Conservation (phyloP, 2,888 invertebrate genomes). For the Acheta domesticus region DNA sequence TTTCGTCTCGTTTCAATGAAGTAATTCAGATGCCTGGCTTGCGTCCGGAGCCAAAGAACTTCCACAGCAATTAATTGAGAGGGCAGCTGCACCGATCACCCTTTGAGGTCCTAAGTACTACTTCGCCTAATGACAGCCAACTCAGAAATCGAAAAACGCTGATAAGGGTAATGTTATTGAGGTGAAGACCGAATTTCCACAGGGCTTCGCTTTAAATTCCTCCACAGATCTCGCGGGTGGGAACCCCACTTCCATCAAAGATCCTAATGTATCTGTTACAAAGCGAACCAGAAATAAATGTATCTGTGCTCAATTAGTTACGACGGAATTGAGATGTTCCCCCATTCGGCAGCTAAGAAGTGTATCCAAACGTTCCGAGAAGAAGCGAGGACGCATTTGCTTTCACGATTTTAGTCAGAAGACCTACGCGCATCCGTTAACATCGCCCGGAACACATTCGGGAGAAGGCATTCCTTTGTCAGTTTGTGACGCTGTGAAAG, state of each 20-base stretch:
- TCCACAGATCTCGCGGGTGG: background rate
- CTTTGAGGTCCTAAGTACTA: background rate
- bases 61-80: background rate
- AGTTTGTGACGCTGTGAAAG: background rate
- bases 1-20: background rate
- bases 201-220: background rate
- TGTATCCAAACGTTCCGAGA: background rate
- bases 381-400: background rate
- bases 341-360: background rate
- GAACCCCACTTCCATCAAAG: background rate
- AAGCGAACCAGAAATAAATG: background rate
- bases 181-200: background rate
- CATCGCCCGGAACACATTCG: background rate
- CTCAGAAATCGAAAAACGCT: background rate
- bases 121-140: background rate
- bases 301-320: background rate
- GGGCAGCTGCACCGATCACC: background rate
- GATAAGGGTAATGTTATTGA: slow-evolving; percentile 18
- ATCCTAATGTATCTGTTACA: background rate
- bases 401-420: background rate
- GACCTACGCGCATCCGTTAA: background rate
- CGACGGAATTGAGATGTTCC: background rate
- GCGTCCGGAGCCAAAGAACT: background rate
- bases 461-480: background rate
- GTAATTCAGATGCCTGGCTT: background rate